Percentiles rank a stretch among this genome's conserved stretches.
Conservation (phyloP, 2,797 vertebrate species). For the Melanotaenia trifasciata region DNA sequence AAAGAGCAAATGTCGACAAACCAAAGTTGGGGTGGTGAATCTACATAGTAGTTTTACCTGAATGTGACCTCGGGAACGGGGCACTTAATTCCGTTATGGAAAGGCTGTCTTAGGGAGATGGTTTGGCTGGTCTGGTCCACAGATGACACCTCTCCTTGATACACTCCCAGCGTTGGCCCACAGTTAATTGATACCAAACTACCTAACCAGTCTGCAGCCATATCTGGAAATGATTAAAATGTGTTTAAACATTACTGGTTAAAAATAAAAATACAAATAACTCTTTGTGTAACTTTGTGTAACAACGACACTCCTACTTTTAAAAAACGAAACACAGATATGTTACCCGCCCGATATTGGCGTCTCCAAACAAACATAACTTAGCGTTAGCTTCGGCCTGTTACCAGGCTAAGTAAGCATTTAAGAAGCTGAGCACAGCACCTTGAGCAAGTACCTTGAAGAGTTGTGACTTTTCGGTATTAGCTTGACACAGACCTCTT, state of each 20-base stretch:
- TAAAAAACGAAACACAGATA: background rate
- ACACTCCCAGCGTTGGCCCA: constrained; percentile 93
- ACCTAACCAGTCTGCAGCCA: constrained; percentile 96
- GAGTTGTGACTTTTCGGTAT: constrained; percentile 28
- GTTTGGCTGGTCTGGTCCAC: constrained; percentile 97
- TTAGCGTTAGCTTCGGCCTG: constrained; percentile 49
- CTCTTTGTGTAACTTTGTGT: no score
- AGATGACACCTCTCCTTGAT: constrained; percentile 94
- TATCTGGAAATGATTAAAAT: constrained; percentile 54
- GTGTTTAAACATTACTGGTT: background rate
- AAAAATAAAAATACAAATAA: fast-evolving
- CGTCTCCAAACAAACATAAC: constrained; percentile 2
- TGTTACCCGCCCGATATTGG: background rate
- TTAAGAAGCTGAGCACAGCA: background rate
- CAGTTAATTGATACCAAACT: constrained; percentile 98
- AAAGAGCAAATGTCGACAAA: background rate
- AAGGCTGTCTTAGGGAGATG: constrained; percentile 94
- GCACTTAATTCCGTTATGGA: constrained; percentile 96
- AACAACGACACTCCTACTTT: background rate
- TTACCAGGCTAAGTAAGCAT: constrained; percentile 20
- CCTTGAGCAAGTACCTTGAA: background rate
- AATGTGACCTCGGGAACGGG: constrained; percentile 99
- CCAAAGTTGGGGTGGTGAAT: background rate
- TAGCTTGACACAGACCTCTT: background rate
- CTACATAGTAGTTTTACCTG: constrained; percentile 82